A percentile compares a stretch with the other conserved stretches of the same genome.
Conservation (phyloP, 2,113 vertebrate genomes). For the Salvelinus namaycush region DNA sequence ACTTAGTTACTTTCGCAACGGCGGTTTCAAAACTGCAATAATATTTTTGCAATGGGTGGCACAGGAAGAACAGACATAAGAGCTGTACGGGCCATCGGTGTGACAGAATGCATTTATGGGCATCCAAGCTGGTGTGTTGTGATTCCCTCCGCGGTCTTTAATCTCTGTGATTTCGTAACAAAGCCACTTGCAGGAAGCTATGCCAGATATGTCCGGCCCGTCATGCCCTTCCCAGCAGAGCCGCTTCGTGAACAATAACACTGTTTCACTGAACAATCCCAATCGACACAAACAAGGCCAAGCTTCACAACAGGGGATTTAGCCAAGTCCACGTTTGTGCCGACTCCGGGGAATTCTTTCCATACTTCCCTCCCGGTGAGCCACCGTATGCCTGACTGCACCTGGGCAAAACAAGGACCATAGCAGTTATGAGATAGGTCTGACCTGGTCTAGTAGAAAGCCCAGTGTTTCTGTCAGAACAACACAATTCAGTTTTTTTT, state of each 20-base stretch:
- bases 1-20: no score
- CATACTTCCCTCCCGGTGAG: constrained; percentile 65
- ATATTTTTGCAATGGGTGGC: background rate
- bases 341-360: constrained; percentile 67
- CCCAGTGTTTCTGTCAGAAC: background rate
- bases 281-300: constrained; percentile 62
- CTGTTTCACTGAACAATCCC: constrained; percentile 59
- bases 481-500: background rate
- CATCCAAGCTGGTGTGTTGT: constrained; percentile 41
- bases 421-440: background rate
- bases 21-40: no score
- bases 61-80: background rate
- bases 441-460: background rate
- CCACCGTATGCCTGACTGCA: constrained; percentile 62
- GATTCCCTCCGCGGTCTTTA: constrained; percentile 60
- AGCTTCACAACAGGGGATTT: constrained; percentile 68
- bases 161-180: constrained; percentile 59
- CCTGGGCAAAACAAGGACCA: constrained; percentile 65
- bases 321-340: constrained; percentile 58
- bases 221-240: constrained; percentile 47
- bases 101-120: background rate
- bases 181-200: constrained; percentile 63
- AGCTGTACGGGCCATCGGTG: background rate
- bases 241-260: constrained; percentile 67
- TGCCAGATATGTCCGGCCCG: constrained; percentile 71